These are phyloP conservation scores for Eupithecia tripunctaria DNA, from an alignment of 2,888 invertebrate genomes.

Conservation along the genomic window DNA sequence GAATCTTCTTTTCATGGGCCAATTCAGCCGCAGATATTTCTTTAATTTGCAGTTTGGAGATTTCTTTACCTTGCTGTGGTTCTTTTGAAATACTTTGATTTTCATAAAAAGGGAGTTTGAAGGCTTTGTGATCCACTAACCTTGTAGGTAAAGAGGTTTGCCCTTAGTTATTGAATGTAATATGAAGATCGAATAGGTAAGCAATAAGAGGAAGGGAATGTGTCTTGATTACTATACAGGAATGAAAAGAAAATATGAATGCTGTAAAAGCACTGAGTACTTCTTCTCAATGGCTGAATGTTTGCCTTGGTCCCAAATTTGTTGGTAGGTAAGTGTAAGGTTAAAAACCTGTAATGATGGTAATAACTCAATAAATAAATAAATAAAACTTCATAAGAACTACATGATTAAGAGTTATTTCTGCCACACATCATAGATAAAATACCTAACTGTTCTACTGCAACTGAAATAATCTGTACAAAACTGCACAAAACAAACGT, in stretches of 20 bases:
- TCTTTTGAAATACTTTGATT: constrained; percentile 1
- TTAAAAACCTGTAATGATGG: no score
- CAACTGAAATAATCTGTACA: background rate
- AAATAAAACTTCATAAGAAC: background rate
- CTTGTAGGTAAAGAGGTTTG: background rate
- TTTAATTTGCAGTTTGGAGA: constrained; percentile 32
- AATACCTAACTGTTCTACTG: background rate
- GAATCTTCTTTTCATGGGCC: constrained; percentile 33
- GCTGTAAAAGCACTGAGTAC: background rate
- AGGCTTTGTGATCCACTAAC: background rate
- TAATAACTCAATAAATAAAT: no score
- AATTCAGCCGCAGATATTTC: constrained; percentile 35
- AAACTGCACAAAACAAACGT: background rate
- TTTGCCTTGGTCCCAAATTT: background rate
- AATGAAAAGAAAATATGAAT: background rate
- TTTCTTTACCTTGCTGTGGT: constrained; percentile 17
- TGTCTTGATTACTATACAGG: background rate
- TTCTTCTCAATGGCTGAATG: background rate
- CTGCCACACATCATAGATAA: no score
- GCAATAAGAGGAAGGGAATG: background rate
- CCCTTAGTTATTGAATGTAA: background rate
- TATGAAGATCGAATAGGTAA: background rate
- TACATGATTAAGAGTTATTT: background rate
- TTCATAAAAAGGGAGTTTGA: constrained; percentile 3
- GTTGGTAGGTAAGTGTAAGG: no score